Evolutionary conservation across 2,113 vertebrate species (phyloP).

Genomic region (Ammodramus savannarum): DNA sequence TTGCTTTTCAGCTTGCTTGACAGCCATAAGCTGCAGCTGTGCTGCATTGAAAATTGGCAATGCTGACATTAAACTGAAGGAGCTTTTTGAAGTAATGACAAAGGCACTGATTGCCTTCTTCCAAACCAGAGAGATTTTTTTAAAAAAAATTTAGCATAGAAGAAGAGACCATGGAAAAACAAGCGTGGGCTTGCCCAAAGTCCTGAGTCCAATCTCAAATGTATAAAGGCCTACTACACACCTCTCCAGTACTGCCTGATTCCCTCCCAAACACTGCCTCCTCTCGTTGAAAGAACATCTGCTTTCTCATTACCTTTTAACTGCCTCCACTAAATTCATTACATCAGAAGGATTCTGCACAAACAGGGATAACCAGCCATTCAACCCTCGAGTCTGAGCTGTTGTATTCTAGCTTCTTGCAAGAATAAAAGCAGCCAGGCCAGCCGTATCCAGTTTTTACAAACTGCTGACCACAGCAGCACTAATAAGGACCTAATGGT

Average conservation of each 20-base stretch:
- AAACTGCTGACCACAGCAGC: constrained; percentile 62
- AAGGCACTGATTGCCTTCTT: constrained; percentile 70
- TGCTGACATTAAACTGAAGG: constrained; percentile 57
- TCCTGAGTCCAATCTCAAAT: not conserved
- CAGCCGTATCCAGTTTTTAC: constrained; percentile 19
- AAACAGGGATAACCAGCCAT: not conserved
- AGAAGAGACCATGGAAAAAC: not conserved
- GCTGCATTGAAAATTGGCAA: constrained; percentile 65
- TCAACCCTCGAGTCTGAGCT: not conserved
- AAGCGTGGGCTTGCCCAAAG: not conserved
- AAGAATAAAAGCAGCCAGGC: constrained; percentile 10
- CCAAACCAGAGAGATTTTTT: not conserved
- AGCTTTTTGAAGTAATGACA: constrained; percentile 67
- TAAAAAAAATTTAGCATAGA: not conserved
- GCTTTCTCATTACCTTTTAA: not conserved
- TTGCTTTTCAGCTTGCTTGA: constrained; percentile 46
- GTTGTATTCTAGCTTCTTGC: constrained; percentile 15
- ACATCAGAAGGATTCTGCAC: not conserved
- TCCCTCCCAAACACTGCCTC: not conserved
- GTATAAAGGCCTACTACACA: not conserved
- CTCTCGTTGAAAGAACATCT: not conserved
- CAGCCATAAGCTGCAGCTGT: constrained; percentile 71
- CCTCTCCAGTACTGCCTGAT: not conserved
- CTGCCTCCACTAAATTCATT: not conserved
- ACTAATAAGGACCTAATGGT: constrained; percentile 30